phyloP scores from a whole-genome alignment of 1,140 invertebrate genomes.

The Thaumatotibia leucotreta region DNA sequence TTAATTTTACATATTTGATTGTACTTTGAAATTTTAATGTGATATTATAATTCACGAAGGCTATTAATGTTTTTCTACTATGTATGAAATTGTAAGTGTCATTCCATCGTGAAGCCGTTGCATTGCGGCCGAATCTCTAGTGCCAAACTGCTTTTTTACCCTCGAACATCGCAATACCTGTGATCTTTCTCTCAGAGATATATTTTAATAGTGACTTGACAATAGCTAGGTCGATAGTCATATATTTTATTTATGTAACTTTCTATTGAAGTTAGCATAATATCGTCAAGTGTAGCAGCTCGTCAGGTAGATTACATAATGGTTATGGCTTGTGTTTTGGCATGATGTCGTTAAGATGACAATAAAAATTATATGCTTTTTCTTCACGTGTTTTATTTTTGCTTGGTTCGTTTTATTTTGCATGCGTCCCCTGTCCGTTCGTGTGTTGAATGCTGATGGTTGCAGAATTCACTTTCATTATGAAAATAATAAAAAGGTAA shows the following conservation, averaged over 20 bases:
- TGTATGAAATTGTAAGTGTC: constrained; percentile 39
- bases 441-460: constrained; percentile 51
- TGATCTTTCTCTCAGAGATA: constrained; percentile 53
- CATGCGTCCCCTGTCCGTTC: constrained; percentile 45
- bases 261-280: constrained; percentile 65
- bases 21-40: constrained; percentile 68
- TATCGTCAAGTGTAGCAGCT: constrained; percentile 47
- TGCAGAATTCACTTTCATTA: constrained; percentile 52
- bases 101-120: constrained; percentile 35
- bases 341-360: constrained; percentile 66
- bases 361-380: constrained; percentile 74
- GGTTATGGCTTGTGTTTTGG: constrained; percentile 67
- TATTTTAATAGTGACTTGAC: constrained; percentile 43
- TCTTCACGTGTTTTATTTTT: constrained; percentile 65
- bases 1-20: constrained; percentile 62
- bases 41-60: constrained; percentile 69
- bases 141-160: constrained; percentile 68
- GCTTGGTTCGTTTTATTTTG: constrained; percentile 39
- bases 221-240: constrained; percentile 51
- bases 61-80: constrained; percentile 50
- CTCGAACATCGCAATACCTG: constrained; percentile 44
- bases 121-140: constrained; percentile 50
- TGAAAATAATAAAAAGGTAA: constrained; percentile 25
- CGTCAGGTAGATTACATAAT: constrained; percentile 37
- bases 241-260: constrained; percentile 68